A percentile compares a stretch with the other conserved stretches of the same genome.
Conservation (phyloP, 1,140 invertebrate genomes). For the Patella vulgata region DNA sequence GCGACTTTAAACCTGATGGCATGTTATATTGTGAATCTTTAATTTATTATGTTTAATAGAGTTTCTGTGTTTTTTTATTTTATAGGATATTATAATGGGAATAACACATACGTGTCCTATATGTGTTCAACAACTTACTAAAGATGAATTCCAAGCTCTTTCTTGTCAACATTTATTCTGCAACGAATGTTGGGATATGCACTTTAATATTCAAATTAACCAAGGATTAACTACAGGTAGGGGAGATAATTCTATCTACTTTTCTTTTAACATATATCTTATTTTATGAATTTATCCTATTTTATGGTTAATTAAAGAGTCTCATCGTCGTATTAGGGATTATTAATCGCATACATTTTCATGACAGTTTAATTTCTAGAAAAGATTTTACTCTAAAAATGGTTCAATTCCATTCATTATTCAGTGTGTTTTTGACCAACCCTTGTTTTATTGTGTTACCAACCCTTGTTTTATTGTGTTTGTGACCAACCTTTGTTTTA, state of each 20-base stretch:
- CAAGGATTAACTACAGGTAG: conserved; percentile 81
- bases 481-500: too few species aligned
- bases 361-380: too few species aligned
- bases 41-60: too few species aligned
- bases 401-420: too few species aligned
- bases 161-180: conserved; percentile 94
- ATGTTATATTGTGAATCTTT: too few species aligned
- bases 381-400: too few species aligned
- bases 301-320: background rate
- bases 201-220: conserved; percentile 95
- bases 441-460: too few species aligned
- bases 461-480: too few species aligned
- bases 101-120: conserved; percentile 70
- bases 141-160: conserved; percentile 79
- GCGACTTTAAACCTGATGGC: too few species aligned
- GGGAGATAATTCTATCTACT: conserved; percentile 3
- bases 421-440: too few species aligned
- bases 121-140: conserved; percentile 70
- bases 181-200: conserved; percentile 93
- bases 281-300: background rate
- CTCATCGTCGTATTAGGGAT: background rate
- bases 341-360: too few species aligned
- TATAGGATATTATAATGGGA: conserved; percentile 29
- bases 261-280: background rate
- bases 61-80: conserved; percentile 13